Base-by-base conservation (phyloP, 2,797 vertebrate genomes). In the Gephyroberyx darwinii region DNA sequence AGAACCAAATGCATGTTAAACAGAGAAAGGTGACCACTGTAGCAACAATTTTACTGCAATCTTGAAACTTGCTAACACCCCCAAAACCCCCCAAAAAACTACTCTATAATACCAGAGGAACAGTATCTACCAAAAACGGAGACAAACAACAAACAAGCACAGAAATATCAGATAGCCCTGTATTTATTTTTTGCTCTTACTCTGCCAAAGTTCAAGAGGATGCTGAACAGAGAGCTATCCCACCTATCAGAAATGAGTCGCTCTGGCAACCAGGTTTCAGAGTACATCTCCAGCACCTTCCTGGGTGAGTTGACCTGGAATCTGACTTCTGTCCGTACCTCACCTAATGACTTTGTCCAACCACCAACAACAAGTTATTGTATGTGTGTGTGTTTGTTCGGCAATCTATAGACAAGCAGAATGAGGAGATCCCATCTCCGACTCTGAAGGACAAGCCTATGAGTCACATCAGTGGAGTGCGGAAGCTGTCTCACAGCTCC, bases 201-300 rank as follows among this genome's bases (percentile, higher is more conserved):
- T 74, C 41, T 73, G 58, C 62, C 26, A 30, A 84, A 92, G 91
- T 93, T 93, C 57, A 92, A 82, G 87, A 94, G 95, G 87, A 96
- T 96, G 95, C 87, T 96, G 87, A 96, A 96, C 92, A 92, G 95
- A 55, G 95, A 96, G 83, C 92, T 96, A 70, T 95, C 94, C 61
- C 95, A 96, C 83, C 88, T 96, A 77, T 96, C 95, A 31, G 96
- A 96, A 87, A 96, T 96, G 95, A 96, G 96, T 89, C 95, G 95
- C 82, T 96, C 96, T 0, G 96, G 96, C 26, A 96, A 96, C 91
- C 96, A 96, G 88, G 95, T 96, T 83, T 96, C 96, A 30, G 96
- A 96, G 66, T 96, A 96, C 88, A 96, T 96, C 90, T 96, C 96
- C 87, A 96, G 91, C 84, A 96, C 96, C 16, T 96, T 96, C 85